Evolutionary conservation across 2,888 invertebrate species (phyloP), one percentile per base, ranked within the genome.

Genomic region (Synanthedon andrenaeformis): DNA sequence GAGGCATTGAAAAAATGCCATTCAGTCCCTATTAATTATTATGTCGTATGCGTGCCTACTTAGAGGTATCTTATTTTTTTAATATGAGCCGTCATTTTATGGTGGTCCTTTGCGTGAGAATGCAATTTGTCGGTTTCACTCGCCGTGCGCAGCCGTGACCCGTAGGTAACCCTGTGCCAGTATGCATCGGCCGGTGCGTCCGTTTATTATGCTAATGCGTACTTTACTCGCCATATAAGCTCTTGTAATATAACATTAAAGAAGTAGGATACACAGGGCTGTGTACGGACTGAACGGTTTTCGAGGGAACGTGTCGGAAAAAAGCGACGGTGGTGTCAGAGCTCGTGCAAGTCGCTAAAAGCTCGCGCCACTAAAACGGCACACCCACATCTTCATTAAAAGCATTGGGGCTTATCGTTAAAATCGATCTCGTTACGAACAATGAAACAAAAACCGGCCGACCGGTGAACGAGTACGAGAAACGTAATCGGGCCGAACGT

Each of bases 381-480:
- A 78, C 84, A 79, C 83, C 82, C 84, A 83, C 83, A 79, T 81
- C 82, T 83, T 83, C 83, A 84, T 85, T 84, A 84, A 77, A 81
- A 78, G 65, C 69, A 58, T 64, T 62, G 68, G 35, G 35, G 66
- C 71, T 79, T 86, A 85, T 85, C 85, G 75, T 69, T 66, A 76
- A 79, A 81, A 82, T 84, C 82, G 77, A 84, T 85, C 85, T 84
- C 79, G 82, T 81, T 80, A 81, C 79, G 76, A 82, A 84, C 84
- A 84, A 83, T 83, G 82, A 79, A 78, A 84, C 78, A 83, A 82
- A 82, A 82, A 78, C 77, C 72, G 69, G 76, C 79, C 74, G 76
- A 63, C 82, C 82, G 81, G 76, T 75, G 75, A 78, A 78, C 78
- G 81, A 82, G 81, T 82, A 80, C 83, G 81, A 82, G 82, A 81